phyloP scores from a whole-genome alignment of 2,888 invertebrate species.

The Ophraella communa region DNA sequence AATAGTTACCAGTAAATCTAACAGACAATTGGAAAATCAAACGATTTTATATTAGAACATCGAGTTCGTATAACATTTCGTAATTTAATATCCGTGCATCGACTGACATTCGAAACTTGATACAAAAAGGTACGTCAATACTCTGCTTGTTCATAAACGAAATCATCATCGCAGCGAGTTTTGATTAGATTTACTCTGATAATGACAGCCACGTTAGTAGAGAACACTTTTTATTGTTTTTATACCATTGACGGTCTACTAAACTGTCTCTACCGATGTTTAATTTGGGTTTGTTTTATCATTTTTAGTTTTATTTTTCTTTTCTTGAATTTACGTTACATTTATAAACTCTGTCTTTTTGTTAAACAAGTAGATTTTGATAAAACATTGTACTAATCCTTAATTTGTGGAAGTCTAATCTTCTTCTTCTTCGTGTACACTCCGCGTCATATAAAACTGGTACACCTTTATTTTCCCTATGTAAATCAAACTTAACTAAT shows the following conservation, averaged over 20 bases:
- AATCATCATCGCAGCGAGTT: constrained; percentile 39
- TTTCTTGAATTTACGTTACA: too few species aligned
- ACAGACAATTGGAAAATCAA: constrained; percentile 29
- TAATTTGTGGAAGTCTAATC: too few species aligned
- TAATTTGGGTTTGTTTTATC: too few species aligned
- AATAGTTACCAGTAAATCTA: constrained; percentile 3
- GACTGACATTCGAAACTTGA: constrained; percentile 30
- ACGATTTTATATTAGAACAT: constrained; percentile 20
- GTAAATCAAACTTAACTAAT: too few species aligned
- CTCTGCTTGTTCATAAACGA: constrained; percentile 39
- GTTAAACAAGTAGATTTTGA: too few species aligned
- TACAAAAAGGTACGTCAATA: constrained; percentile 31
- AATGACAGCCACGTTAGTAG: constrained; percentile 39
- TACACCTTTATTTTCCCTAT: too few species aligned
- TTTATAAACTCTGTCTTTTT: too few species aligned
- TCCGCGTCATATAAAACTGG: too few species aligned
- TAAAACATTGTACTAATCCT: too few species aligned
- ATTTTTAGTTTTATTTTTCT: too few species aligned
- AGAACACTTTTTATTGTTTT: too few species aligned
- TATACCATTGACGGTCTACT: not conserved
- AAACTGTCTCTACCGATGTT: not conserved
- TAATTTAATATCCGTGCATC: constrained; percentile 45
- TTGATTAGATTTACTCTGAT: constrained; percentile 45
- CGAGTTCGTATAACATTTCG: constrained; percentile 25
- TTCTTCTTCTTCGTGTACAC: too few species aligned